Evolutionary conservation across 1,140 invertebrate species (phyloP), one percentile per base, ranked within the genome.

Genomic region (Vanessa tameamea): DNA sequence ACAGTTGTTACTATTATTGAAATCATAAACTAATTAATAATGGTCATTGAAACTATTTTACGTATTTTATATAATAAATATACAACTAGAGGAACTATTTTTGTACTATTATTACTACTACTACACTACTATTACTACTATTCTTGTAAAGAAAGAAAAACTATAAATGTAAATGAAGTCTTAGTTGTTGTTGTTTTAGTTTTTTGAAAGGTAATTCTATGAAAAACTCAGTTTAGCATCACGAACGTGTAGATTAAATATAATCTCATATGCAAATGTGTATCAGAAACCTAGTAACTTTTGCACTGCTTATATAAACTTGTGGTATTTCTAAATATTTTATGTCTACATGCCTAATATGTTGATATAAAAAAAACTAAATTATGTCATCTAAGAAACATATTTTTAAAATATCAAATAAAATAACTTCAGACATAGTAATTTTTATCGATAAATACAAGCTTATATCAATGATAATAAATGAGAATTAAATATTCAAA

Each of bases 221-320:
- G 11, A 55, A 9, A 55, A 23, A 2, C 1, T 55, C 1, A 2
- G 7, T 8, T 55, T 1, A 13, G 8, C 57, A 59, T 61, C 14
- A 37, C 15, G 1, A n/a, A 8, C 57, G 15, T 37, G 15, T 13
- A 16, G 26, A 61, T 15, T 37, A 61, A 61, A 37, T 11, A n/a
- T 0, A 61, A 37, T 59, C 57, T 31, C 15, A 7, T 61, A 61
- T 61, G 57, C 26, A 31, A 37, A 37, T 61, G 12, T 61, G 57
- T 61, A 37, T 61, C 26, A 61, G 57, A 61, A 61, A 61, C 57
- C 57, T 13, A 37, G 26, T 61, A 61, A 61, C 26, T 37, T 61
- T 43, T 61, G 26, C 16, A 61, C 57, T 61, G 14, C 7, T 61
- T 61, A 37, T 11, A n/a, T 61, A 57, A 20, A 23, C 20, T 59